A percentile compares a stretch with the other conserved stretches of the same genome.
Evolutionary conservation across 1,140 invertebrate genomes (phyloP).

Genomic region (Limonius californicus): DNA sequence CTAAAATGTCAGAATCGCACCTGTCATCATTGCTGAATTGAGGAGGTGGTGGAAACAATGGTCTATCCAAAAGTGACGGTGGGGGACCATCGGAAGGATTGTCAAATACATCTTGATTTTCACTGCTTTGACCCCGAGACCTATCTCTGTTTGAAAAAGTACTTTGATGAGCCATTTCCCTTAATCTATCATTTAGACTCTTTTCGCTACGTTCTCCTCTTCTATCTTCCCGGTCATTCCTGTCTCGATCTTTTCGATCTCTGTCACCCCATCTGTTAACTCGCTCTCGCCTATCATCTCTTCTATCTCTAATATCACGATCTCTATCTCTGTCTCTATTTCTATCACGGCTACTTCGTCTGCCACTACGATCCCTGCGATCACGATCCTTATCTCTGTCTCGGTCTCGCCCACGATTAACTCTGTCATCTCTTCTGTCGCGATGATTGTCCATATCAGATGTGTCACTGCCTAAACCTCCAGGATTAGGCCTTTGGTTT

Average conservation of each 20-base stretch:
- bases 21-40: constrained; percentile 5
- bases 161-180: constrained; percentile 41
- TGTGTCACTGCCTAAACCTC: constrained; percentile 19
- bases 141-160: not conserved
- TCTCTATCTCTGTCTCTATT: constrained; percentile 34
- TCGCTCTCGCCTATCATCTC: constrained; percentile 38
- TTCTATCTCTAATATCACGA: constrained; percentile 32
- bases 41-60: constrained; percentile 24
- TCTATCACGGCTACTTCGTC: constrained; percentile 41
- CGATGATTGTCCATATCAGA: constrained; percentile 28
- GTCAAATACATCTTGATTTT: constrained; percentile 14
- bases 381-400: constrained; percentile 35
- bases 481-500: constrained; percentile 11
- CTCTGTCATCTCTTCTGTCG: constrained; percentile 43
- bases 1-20: not conserved
- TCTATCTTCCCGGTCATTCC: constrained; percentile 10
- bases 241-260: constrained; percentile 37
- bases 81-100: constrained; percentile 13
- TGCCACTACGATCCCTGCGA: constrained; percentile 31
- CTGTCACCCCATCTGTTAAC: constrained; percentile 38
- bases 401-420: constrained; percentile 38
- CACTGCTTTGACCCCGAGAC: not conserved
- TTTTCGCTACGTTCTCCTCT: constrained; percentile 37
- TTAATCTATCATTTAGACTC: constrained; percentile 40
- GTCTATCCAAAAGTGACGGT: constrained; percentile 23